Evolutionary conservation across 2,797 vertebrate genomes (phyloP), one percentile per base, ranked within the genome.

Genomic region (Arnoldichthys spilopterus): DNA sequence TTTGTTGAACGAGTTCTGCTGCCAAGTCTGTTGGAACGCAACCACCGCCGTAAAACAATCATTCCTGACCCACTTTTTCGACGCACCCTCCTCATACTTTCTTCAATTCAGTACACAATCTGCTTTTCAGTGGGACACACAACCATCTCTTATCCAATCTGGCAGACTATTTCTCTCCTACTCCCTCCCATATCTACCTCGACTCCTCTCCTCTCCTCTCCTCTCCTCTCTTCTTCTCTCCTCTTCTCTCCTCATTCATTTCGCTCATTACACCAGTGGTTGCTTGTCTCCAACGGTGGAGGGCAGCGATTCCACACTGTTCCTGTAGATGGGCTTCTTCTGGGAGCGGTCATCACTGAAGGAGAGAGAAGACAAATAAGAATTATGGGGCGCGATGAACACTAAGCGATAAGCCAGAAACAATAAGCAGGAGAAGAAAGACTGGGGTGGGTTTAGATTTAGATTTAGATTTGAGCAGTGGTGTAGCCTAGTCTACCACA

Each of bases 291-390:
- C 90, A 1, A 70, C 62, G n/a, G 82, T 87, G 72, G 92, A 93
- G 56, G 86, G 74, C 56, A 95, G 85, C 28, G 93, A 94, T 84
- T 95, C 94, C 45, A 81, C 82, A 53, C 94, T 95, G 83, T 68
- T 80, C 86, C 83, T 94, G 91, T 95, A 96, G 90, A 96, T 95
- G 20, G 94, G 94, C 80, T 93, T 94, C 78, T 92, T 94, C 91
- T 94, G 93, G 71, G 92, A 94, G 9, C 67, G 90, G 83, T 95
- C 94, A 85, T 95, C 93, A 75, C 95, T 96, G 87, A 22, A 56
- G 54, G 49, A 56, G 45, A 20, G 15, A 62, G 74, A 70, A 45
- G 66, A 80, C 47, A 45, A 32, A 22, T n/a, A 32, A 66, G 5
- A 56, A 22, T 45, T 45, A 69, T 6, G 43, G 40, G 18, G 11